Conservation (phyloP, 2,113 vertebrate genomes). For the Phycodurus eques region DNA sequence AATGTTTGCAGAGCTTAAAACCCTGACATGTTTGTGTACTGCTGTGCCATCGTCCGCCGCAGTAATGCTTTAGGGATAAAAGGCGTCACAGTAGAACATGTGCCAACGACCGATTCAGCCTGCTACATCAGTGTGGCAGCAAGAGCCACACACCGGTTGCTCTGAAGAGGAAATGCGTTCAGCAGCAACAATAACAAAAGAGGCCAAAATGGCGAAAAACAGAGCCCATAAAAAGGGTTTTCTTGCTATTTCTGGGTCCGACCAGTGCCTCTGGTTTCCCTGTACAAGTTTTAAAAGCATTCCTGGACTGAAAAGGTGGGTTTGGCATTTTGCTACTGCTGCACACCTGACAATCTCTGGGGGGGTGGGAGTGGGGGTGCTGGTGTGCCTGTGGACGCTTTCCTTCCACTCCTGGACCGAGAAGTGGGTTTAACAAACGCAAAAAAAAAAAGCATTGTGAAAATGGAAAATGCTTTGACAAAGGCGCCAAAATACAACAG, state of each 20-base stretch:
- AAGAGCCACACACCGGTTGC: slow-evolving; percentile 29
- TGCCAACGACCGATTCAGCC: slow-evolving; percentile 33
- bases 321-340: not conserved
- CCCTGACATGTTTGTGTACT: slow-evolving; percentile 38
- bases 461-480: slow-evolving; percentile 1
- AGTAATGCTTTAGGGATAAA: slow-evolving; percentile 40
- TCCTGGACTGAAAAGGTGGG: not conserved
- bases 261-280: not conserved
- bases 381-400: too few relatives aligned
- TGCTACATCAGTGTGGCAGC: slow-evolving; percentile 18
- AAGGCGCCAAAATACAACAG: slow-evolving; percentile 38
- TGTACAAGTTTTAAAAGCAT: too few relatives aligned
- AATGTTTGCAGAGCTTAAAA: slow-evolving; percentile 44
- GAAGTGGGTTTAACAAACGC: too few relatives aligned
- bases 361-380: too few relatives aligned
- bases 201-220: not conserved
- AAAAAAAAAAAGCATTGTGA: too few relatives aligned
- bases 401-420: too few relatives aligned
- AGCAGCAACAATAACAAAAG: not conserved
- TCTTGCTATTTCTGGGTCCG: not conserved
- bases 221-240: not conserved
- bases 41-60: slow-evolving; percentile 38
- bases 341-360: too few relatives aligned
- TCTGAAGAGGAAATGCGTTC: slow-evolving; percentile 8
- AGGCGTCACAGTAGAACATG: slow-evolving; percentile 35